A percentile compares a stretch with the other conserved stretches of the same genome.
These are phyloP conservation scores for Oscarella lobularis DNA, from an alignment of 37 sponge, comb jelly and placozoan species.

Conservation along the genomic window DNA sequence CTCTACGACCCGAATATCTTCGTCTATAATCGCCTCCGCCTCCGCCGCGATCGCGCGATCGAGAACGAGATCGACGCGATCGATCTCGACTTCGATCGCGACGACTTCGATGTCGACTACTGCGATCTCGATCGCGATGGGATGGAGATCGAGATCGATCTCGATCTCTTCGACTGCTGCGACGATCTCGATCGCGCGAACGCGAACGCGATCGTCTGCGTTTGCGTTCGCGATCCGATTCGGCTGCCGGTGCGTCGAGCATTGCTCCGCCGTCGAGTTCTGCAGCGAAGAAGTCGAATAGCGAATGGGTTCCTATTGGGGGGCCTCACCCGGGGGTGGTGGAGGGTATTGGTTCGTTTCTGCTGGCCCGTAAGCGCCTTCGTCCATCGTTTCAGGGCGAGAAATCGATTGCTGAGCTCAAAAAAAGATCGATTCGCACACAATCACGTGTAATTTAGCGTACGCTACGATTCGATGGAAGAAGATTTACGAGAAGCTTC, in stretches of 20 bases:
- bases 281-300: too few relatives aligned
- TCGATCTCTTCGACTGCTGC: slow-evolving; percentile 5
- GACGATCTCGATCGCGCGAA: background rate
- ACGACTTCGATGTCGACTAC: background rate
- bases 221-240: background rate
- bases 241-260: too few relatives aligned
- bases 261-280: too few relatives aligned
- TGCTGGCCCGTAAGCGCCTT: too few relatives aligned
- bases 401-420: too few relatives aligned
- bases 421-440: too few relatives aligned
- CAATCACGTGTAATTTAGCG: too few relatives aligned
- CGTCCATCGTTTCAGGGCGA: too few relatives aligned
- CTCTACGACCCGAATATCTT: background rate
- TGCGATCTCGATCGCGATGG: background rate
- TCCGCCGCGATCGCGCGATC: background rate
- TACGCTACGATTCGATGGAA: too few relatives aligned
- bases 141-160: slow-evolving; percentile 19
- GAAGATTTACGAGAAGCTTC: background rate
- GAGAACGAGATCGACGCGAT: background rate
- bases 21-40: slow-evolving; percentile 1
- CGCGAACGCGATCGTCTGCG: background rate
- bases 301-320: too few relatives aligned
- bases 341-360: too few relatives aligned
- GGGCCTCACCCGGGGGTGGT: too few relatives aligned
- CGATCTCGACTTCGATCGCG: background rate